Evolutionary conservation across 2,888 invertebrate genomes (phyloP), one percentile per base, ranked within the genome.

Genomic region (Scaptomyza cyrtandrae): DNA sequence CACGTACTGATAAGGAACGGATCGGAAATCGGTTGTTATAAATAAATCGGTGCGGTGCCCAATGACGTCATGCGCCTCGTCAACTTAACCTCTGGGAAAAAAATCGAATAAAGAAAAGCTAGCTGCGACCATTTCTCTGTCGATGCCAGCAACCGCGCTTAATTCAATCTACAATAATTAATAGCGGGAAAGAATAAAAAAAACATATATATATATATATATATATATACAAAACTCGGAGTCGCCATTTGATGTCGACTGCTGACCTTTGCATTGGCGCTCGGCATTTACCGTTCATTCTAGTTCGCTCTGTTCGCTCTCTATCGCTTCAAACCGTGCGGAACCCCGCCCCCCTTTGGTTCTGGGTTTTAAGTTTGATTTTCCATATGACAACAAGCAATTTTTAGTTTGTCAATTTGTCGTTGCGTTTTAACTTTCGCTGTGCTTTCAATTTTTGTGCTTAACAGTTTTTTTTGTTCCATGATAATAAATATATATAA

Each of bases 131-230:
- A 59, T n/a, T 49, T n/a, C n/a, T 19, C 29, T 46, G 16, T 13
- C 57, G 27, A 19, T 9, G 44, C 5, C 50, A 29, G 49, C 62
- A 45, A 46, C 9, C 56, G 65, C 45, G 70, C 69, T 88, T 86
- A 89, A 90, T 87, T 89, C 82, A 81, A 87, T 87, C 89, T 80
- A 78, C 79, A 80, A 73, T 86, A 86, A 88, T 89, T 90, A 86
- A 90, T 85, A 75, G 67, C 62, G 35, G 35, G 44, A 39, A 39
- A 14, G n/a, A 37, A 7, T 13, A 70, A 61, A 44, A 14, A 39
- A 14, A 37, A 37, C 4, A 14, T 45, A n/a, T n/a, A n/a, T n/a
- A n/a, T n/a, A n/a, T n/a, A n/a, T n/a, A n/a, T n/a, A n/a, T n/a
- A n/a, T n/a, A n/a, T n/a, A n/a, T n/a, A n/a, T n/a, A 66, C 24